Evolutionary conservation across 2,113 vertebrate genomes (phyloP), one percentile per base, ranked within the genome.

Genomic region (Ceuthmochares aereus): DNA sequence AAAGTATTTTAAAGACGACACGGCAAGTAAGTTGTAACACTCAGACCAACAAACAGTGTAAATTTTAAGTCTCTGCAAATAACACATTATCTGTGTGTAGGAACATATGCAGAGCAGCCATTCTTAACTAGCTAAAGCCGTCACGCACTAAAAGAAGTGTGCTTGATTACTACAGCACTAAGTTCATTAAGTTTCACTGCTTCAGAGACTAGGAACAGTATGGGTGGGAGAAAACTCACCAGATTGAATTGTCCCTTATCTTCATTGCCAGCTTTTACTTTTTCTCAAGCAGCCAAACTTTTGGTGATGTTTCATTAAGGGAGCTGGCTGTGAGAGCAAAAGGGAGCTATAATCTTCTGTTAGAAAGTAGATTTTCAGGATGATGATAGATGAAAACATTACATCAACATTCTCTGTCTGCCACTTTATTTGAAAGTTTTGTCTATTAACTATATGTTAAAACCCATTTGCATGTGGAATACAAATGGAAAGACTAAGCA

Each of bases 401-500:
- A 90, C 73, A 81, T 78, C 84, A 90, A 23, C 14, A 29, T 47
- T 20, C 74, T 68, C 78, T 36, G 1, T 55, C 64, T 89, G 64
- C 52, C 76, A 56, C 89, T 90, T 72, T 55, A 83, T 63, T 73
- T 75, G 73, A 92, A 78, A 69, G 66, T 59, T 95, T 40, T 84
- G 84, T 92, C 91, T 58, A 75, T 81, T 52, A 93, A 80, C 80
- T 59, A 26, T 40, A 56, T 68, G 60, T 37, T 91, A 95, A 95
- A 95, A 84, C 60, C n/a, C 91, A 92, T n/a, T 84, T 89, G 89
- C 43, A 56, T 0, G 0, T 16, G n/a, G 69, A 88, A 90, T 26
- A 92, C 60, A 84, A 93, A 56, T 32, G 64, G 63, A 80, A 83
- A 67, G 17, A 56, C 79, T 55, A 62, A 74, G 75, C 55, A 82